Evolutionary conservation across 2,888 invertebrate species (phyloP).

Genomic region (Matsumyia berberina): DNA sequence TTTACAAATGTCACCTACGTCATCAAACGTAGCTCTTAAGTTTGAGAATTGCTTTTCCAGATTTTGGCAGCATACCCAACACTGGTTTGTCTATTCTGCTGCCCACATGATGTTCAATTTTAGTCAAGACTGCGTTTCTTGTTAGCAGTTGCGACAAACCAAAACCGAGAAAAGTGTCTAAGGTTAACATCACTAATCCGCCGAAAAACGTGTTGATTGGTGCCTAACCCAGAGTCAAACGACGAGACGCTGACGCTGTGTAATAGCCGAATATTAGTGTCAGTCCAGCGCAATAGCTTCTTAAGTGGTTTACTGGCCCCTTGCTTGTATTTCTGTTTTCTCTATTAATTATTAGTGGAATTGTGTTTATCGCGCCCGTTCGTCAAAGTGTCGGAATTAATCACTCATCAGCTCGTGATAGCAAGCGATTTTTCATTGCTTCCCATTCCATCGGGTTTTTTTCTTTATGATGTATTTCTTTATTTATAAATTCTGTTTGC

Average conservation of each 20-base stretch:
- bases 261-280: background rate
- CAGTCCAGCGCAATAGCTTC: background rate
- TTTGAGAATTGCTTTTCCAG: too few relatives aligned
- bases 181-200: background rate
- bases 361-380: constrained; percentile 26
- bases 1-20: too few relatives aligned
- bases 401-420: constrained; percentile 47
- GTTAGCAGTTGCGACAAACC: too few relatives aligned
- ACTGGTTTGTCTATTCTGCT: too few relatives aligned
- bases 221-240: background rate
- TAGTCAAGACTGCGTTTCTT: too few relatives aligned
- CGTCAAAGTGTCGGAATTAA: constrained; percentile 45
- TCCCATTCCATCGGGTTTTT: background rate
- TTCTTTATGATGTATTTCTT: background rate
- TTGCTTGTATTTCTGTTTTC: constrained; percentile 4
- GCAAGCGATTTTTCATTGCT: constrained; percentile 24
- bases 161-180: too few relatives aligned
- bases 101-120: too few relatives aligned
- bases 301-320: background rate
- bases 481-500: constrained; percentile 5
- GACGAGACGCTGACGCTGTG: background rate
- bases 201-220: background rate
- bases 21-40: too few relatives aligned
- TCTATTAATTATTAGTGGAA: constrained; percentile 29
- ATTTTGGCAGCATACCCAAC: too few relatives aligned